Evolutionary conservation across 2,888 invertebrate species (phyloP).

Genomic region (Invenusta paracnida): DNA sequence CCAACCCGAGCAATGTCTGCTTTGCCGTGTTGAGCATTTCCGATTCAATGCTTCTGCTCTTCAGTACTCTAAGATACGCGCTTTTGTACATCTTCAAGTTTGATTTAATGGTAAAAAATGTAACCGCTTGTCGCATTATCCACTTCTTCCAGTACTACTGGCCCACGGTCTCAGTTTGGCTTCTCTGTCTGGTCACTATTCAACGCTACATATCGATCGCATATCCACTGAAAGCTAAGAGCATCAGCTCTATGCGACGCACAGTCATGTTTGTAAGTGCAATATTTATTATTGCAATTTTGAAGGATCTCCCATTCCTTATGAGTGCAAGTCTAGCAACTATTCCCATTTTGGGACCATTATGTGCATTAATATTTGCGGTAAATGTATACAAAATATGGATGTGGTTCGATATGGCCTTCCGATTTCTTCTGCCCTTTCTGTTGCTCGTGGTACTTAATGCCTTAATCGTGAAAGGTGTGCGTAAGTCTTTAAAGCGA

Average conservation of each 20-base stretch:
- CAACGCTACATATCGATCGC: background rate
- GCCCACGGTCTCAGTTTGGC: background rate
- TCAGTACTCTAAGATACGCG: background rate
- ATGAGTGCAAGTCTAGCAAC: background rate
- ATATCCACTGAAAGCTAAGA: background rate
- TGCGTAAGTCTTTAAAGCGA: background rate
- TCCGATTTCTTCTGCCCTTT: background rate
- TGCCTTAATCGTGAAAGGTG: background rate
- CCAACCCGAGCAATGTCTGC: background rate
- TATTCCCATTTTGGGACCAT: background rate
- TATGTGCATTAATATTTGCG: background rate
- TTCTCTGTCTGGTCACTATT: background rate
- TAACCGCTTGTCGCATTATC: background rate
- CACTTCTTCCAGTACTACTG: background rate
- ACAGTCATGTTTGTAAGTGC: background rate
- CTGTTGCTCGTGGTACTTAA: background rate
- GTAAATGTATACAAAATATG: background rate
- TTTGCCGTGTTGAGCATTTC: background rate
- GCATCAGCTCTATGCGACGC: background rate
- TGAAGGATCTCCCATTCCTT: background rate
- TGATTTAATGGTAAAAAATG: background rate
- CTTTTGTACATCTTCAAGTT: background rate
- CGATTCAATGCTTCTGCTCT: background rate
- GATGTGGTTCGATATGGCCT: background rate
- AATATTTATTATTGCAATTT: background rate